Conservation (phyloP, 2,888 invertebrate genomes). For the Operophtera brumata region DNA sequence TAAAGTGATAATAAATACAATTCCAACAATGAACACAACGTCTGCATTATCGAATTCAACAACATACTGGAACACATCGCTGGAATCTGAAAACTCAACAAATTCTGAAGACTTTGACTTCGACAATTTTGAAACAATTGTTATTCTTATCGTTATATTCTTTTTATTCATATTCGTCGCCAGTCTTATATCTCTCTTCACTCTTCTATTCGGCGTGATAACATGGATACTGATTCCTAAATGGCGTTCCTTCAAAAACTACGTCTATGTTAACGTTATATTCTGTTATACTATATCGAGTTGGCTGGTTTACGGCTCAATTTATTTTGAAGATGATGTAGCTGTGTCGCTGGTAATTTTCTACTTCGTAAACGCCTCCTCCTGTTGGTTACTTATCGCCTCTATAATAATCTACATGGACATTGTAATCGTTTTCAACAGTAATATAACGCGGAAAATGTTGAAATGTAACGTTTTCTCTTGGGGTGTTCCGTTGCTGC, state of each 20-base stretch:
- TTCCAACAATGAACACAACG: not conserved
- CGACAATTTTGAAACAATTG: not conserved
- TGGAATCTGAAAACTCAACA: not conserved
- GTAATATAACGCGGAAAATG: slow-evolving; percentile 12
- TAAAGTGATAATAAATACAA: not conserved
- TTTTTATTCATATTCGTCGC: not conserved
- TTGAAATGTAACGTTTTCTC: slow-evolving; percentile 25
- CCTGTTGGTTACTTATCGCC: slow-evolving; percentile 26
- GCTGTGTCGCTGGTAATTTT: not conserved
- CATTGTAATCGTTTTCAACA: slow-evolving; percentile 26
- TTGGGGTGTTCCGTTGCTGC: slow-evolving; percentile 23
- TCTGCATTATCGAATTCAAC: not conserved
- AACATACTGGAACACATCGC: not conserved
- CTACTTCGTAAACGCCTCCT: slow-evolving; percentile 18
- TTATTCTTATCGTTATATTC: not conserved
- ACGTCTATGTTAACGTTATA: slow-evolving; percentile 17
- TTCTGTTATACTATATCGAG: slow-evolving; percentile 9
- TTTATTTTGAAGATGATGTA: not conserved
- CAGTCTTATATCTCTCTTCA: slow-evolving; percentile 7
- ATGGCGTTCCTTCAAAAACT: slow-evolving; percentile 21
- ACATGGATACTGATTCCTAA: slow-evolving; percentile 15
- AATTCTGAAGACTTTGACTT: not conserved
- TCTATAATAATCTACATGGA: slow-evolving; percentile 26
- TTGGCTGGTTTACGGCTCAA: not conserved
- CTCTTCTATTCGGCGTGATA: slow-evolving; percentile 10